Evolutionary conservation across 2,888 invertebrate species (phyloP).

Genomic region (Penaeus monodon): DNA sequence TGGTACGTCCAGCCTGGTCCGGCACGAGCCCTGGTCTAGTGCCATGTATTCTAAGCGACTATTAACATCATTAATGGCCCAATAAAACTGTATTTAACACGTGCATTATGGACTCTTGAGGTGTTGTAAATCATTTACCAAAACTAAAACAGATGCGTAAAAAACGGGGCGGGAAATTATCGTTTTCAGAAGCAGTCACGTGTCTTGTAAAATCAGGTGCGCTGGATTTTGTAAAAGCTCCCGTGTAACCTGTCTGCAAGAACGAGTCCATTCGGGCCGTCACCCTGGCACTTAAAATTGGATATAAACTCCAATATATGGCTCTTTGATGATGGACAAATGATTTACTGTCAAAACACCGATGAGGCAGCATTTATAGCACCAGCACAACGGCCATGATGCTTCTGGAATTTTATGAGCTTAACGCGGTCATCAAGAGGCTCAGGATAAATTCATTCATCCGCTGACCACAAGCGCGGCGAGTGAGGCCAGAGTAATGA

Average conservation of each 20-base stretch:
- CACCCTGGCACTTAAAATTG: slow-evolving; percentile 52
- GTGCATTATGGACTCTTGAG: slow-evolving; percentile 37
- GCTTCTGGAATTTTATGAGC: slow-evolving; percentile 55
- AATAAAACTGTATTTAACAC: slow-evolving; percentile 40
- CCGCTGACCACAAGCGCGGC: slow-evolving; percentile 20
- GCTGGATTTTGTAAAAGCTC: slow-evolving; percentile 17
- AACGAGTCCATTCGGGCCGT: slow-evolving; percentile 45
- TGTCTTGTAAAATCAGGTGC: slow-evolving; percentile 41
- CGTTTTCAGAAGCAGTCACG: slow-evolving; percentile 23
- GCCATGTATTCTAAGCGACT: slow-evolving; percentile 36
- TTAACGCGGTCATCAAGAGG: slow-evolving; percentile 47
- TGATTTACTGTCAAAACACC: slow-evolving; percentile 58
- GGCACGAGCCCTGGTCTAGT: neutral
- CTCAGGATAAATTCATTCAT: slow-evolving; percentile 55
- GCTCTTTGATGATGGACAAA: slow-evolving; percentile 51
- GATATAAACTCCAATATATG: slow-evolving; percentile 57
- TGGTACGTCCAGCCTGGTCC: too few species aligned
- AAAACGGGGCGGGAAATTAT: slow-evolving; percentile 11
- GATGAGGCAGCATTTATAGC: slow-evolving; percentile 53
- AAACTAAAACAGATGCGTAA: slow-evolving; percentile 5
- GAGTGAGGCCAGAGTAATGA: too few species aligned
- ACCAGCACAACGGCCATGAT: slow-evolving; percentile 48
- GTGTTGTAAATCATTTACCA: slow-evolving; percentile 35
- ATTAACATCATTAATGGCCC: slow-evolving; percentile 44
- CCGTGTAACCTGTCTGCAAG: slow-evolving; percentile 7